Base-by-base conservation (phyloP, 2,113 vertebrate genomes). In the Petaurus breviceps region DNA sequence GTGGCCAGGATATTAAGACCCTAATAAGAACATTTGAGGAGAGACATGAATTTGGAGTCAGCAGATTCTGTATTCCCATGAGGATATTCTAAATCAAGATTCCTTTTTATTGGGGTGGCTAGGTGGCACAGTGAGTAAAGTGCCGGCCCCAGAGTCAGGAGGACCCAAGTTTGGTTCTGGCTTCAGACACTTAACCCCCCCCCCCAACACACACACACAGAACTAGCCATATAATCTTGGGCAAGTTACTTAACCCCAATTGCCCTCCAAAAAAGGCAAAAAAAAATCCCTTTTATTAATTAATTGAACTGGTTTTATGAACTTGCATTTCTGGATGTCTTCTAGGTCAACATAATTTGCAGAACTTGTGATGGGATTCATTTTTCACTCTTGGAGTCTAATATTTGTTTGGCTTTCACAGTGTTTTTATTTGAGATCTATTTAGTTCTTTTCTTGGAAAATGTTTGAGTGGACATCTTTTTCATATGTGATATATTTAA, bases 21-120 rank as follows among this genome's bases (percentile, higher is more conserved):
- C 37, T 52, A 96, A 49, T 31, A 46, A 12, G 92, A 97, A 61
- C 24, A 89, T 95, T 93, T 92, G 90, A 51, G 9, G 95, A 95
- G 92, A 51, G 22, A 8, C 51, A 84, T n/a, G 49, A 57, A 23
- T 95, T 91, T 49, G 57, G 26, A 28, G 89, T 95, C 37, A 47
- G 47, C 14, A 96, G 16, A 92, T 92, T 94, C 84, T 91, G 11
- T 90, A 52, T 97, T 96, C 89, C 26, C 10, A 4, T 49, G 91
- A 90, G 89, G 93, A 7, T 54, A 5, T 94, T 95, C 37, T 91
- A 31, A 68, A 93, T 91, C 19, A 43, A n/a, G 26, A 28, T 92
- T 61, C 84, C 91, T 22, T 91, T 25, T 91, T 94, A 24, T 52
- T 92, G n/a, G n/a, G n/a, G n/a, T n/a, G n/a, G n/a, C n/a, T n/a